Evolutionary conservation across 1,140 invertebrate genomes (phyloP), one percentile per base, ranked within the genome.

Genomic region (Bombus ignitus): DNA sequence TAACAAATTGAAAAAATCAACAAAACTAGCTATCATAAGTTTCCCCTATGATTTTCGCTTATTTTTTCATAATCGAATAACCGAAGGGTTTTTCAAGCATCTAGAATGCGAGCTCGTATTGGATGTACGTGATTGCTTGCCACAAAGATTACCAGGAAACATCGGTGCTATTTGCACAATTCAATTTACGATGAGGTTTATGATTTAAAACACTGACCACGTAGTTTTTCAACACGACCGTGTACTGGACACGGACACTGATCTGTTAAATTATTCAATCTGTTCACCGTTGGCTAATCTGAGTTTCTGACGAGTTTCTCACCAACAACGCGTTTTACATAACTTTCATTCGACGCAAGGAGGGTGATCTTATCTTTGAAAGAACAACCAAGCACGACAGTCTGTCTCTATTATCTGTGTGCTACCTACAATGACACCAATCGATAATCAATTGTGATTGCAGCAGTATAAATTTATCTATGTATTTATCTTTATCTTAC

Each of bases 221-320:
- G 79, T 81, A 81, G 47, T 81, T 72, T 59, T 72, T 81, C 79
- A 35, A 28, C 32, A 18, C 42, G 32, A 47, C 37, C 42, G 79
- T 72, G 68, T 39, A 42, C 37, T 42, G 47, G 22, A 57, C 79
- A 39, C 37, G 44, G 44, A 81, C 57, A 71, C 47, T 32, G 37
- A 18, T 44, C 66, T 66, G 68, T 66, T 81, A 72, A 72, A 72
- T 72, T 81, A 81, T 81, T 81, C 79, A 42, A 81, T 72, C 68
- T 68, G 68, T 71, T 68, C 59, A 39, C n/a, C 39, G 47, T 12
- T 37, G 28, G n/a, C 37, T 59, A 72, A 72, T 81, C 37, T 32
- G 22, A 57, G 68, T 81, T 81, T 72, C 79, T 42, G 37, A 42
- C 68, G 79, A 72, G 68, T 59, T 59, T 57, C 44, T 44, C 59